A percentile compares a stretch with the other conserved stretches of the same genome.
phyloP scores from a whole-genome alignment of 2,797 vertebrate species.

The Lacerta viridis region DNA sequence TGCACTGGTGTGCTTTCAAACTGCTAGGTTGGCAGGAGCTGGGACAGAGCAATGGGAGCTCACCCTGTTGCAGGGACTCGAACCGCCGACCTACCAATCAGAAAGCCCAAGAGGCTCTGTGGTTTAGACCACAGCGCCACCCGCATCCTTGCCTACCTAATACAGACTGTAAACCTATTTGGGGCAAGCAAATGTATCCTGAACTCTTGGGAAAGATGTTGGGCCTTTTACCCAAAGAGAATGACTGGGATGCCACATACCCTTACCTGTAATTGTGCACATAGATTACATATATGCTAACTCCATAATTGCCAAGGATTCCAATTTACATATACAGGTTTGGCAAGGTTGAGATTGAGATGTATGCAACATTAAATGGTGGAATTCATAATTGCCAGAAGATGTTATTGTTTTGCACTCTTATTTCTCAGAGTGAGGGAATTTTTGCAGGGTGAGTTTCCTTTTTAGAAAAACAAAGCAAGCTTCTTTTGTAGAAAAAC shows the following conservation, averaged over 20 bases:
- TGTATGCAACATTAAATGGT: background rate
- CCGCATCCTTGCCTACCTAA: too few species aligned
- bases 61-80: too few species aligned
- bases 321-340: background rate
- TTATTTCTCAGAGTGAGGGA: background rate
- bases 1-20: too few species aligned
- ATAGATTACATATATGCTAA: background rate
- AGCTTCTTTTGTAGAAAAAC: too few species aligned
- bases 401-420: background rate
- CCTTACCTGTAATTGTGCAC: background rate
- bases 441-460: background rate
- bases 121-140: too few species aligned
- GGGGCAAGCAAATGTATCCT: background rate
- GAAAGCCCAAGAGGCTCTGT: too few species aligned
- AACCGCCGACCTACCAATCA: too few species aligned
- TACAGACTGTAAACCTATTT: background rate
- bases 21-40: too few species aligned
- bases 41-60: too few species aligned
- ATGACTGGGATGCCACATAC: background rate
- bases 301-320: conserved; percentile 23
- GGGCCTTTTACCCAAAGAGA: background rate
- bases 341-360: background rate
- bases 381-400: conserved; percentile 18
- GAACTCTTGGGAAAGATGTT: background rate
- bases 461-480: background rate